Evolutionary conservation across 1,140 invertebrate genomes (phyloP).

Genomic region (honey bee (Apis mellifera)): Amel_HAv3.1 CM009938.2:7405001-7405500

Average conservation of each 20-base stretch:
- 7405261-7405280: background rate
- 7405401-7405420: too few relatives aligned
- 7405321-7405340: background rate
- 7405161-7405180: background rate
- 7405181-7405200: background rate
- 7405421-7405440: too few relatives aligned
- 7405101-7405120: constrained; percentile 3
- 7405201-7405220: background rate
- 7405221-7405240: constrained; percentile 10
- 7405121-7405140: background rate
- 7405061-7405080: too few relatives aligned
- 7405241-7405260: background rate
- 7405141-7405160: too few relatives aligned
- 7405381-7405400: too few relatives aligned
- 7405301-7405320: constrained; percentile 8
- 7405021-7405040: too few relatives aligned
- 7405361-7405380: background rate
- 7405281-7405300: background rate
- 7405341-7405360: background rate
- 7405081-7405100: background rate
- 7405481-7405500: too few relatives aligned
- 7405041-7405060: too few relatives aligned
- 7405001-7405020: too few relatives aligned
- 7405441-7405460: too few relatives aligned
- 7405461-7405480: too few relatives aligned